phyloP scores from a whole-genome alignment of 2,888 invertebrate species.

The Ectropis crepuscularia region DNA sequence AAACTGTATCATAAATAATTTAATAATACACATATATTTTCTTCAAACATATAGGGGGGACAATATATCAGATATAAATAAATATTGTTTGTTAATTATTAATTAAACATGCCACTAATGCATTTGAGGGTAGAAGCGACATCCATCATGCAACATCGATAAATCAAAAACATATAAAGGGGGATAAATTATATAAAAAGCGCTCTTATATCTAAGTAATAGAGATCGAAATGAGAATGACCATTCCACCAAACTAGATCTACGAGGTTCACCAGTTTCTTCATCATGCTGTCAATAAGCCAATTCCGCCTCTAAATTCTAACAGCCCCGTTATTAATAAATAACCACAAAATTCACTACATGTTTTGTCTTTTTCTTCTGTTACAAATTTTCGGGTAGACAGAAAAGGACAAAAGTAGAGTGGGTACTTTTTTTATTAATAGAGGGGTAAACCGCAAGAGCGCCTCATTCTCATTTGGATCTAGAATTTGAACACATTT shows the following conservation, averaged over 20 bases:
- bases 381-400: neutral
- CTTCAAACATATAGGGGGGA: conserved; percentile 38
- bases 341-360: neutral
- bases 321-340: conserved; percentile 2
- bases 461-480: conserved; percentile 78
- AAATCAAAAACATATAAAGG: conserved; percentile 57
- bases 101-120: conserved; percentile 73
- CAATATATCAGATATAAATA: conserved; percentile 14
- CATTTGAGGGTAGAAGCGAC: conserved; percentile 70
- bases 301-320: conserved; percentile 37
- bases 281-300: conserved; percentile 54
- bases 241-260: conserved; percentile 60
- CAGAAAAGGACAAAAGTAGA: conserved; percentile 1
- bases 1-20: neutral
- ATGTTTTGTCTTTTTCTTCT: neutral
- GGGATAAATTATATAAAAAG: conserved; percentile 57
- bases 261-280: conserved; percentile 47
- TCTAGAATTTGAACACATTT: conserved; percentile 66
- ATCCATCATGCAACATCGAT: conserved; percentile 80
- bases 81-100: conserved; percentile 34
- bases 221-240: conserved; percentile 81
- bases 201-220: conserved; percentile 49
- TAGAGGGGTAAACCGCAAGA: conserved; percentile 20
- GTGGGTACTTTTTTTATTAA: neutral
- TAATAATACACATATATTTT: conserved; percentile 41